Evolutionary conservation across 2,113 vertebrate genomes (phyloP).

Genomic region (Gracilinanus agilis): DNA sequence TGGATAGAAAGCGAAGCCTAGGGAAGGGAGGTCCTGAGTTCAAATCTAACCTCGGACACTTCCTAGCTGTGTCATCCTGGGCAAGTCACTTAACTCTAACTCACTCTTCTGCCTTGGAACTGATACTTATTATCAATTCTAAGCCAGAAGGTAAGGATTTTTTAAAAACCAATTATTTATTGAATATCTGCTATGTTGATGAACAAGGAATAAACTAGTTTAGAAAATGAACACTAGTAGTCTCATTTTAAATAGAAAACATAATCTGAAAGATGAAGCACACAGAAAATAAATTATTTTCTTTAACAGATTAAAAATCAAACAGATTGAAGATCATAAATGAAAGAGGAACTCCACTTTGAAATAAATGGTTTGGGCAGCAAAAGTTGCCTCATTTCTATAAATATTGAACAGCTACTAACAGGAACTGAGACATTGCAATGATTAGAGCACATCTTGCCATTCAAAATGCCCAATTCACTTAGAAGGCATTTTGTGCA

Average conservation of each 20-base stretch:
- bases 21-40: too few relatives aligned
- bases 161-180: neutral
- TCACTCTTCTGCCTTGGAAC: too few relatives aligned
- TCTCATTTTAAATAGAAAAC: conserved; percentile 48
- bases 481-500: conserved; percentile 63
- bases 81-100: too few relatives aligned
- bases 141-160: too few relatives aligned
- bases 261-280: conserved; percentile 22
- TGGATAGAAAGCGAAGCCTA: too few relatives aligned
- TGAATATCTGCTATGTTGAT: neutral
- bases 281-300: conserved; percentile 2
- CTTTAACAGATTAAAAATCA: neutral
- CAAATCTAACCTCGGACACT: too few relatives aligned
- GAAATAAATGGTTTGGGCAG: conserved; percentile 26
- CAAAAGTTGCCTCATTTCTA: conserved; percentile 28
- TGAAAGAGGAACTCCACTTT: neutral
- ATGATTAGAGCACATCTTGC: conserved; percentile 57
- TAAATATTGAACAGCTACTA: conserved; percentile 42
- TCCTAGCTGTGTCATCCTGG: too few relatives aligned
- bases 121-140: too few relatives aligned
- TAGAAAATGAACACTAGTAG: conserved; percentile 35
- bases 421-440: conserved; percentile 60
- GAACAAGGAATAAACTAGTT: neutral
- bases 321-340: conserved; percentile 28
- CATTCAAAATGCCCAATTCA: conserved; percentile 61